phyloP scores from a whole-genome alignment of 2,113 vertebrate species.

The Stigmatopora argus region DNA sequence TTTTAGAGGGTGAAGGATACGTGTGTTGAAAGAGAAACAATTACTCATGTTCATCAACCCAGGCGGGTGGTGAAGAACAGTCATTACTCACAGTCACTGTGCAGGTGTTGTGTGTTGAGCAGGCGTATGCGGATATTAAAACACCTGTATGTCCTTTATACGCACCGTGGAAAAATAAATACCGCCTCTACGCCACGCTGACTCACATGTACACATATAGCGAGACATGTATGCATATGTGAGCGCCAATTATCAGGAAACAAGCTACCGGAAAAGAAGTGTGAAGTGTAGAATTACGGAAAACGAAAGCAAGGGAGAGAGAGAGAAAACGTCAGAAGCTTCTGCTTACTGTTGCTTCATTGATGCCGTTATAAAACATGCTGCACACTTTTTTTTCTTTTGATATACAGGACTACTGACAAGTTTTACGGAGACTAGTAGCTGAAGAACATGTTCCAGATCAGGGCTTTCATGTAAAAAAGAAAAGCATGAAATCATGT shows the following conservation, averaged over 20 bases:
- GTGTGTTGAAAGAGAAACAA: conserved; percentile 4
- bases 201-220: conserved; percentile 1
- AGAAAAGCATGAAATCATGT: background rate
- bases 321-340: too few species aligned
- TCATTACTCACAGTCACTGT: conserved; percentile 16
- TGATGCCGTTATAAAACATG: background rate
- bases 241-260: conserved; percentile 57
- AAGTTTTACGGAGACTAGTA: background rate
- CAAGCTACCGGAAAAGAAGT: conserved; percentile 35
- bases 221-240: conserved; percentile 10
- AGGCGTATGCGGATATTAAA: conserved; percentile 40
- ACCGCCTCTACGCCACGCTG: conserved; percentile 31
- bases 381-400: background rate
- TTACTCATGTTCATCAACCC: conserved; percentile 32
- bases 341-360: too few species aligned
- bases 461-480: conserved; percentile 12
- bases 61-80: conserved; percentile 2
- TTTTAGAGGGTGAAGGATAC: conserved; percentile 16
- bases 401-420: background rate
- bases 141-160: conserved; percentile 43
- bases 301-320: conserved; percentile 1
- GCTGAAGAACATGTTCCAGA: conserved; percentile 1
- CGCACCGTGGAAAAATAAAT: conserved; percentile 43
- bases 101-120: conserved; percentile 3
- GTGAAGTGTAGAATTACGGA: conserved; percentile 12